A percentile compares a stretch with the other conserved stretches of the same genome.
Evolutionary conservation across 2,113 vertebrate species (phyloP).

Genomic region (Meleagris gallopavo): DNA sequence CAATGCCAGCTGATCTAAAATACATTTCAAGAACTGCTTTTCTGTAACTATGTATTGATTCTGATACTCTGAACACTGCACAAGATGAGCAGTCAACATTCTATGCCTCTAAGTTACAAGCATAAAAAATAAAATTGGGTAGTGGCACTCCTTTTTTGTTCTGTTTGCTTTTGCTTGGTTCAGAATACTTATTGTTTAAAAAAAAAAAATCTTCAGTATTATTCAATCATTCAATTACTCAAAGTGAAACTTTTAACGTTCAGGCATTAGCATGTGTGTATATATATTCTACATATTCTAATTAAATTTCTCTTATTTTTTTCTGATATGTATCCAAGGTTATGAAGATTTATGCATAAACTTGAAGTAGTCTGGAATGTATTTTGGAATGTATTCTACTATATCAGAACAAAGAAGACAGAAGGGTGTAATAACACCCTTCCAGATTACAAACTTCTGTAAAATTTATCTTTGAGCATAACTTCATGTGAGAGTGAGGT

Average conservation of each 20-base stretch:
- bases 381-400: background rate
- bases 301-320: background rate
- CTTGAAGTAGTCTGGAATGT: background rate
- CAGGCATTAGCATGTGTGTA: background rate
- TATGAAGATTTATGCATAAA: background rate
- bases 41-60: background rate
- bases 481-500: background rate
- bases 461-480: background rate
- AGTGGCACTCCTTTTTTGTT: background rate
- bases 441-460: background rate
- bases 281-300: background rate
- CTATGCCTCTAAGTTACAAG: background rate
- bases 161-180: background rate
- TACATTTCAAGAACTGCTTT: background rate
- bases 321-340: background rate
- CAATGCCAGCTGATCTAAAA: accelerated
- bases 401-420: background rate
- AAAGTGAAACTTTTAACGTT: background rate
- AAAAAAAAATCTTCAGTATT: background rate
- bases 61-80: background rate
- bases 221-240: background rate
- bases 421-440: background rate
- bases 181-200: background rate
- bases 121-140: background rate
- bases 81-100: background rate